Percentiles rank a stretch among this genome's conserved stretches.
Evolutionary conservation across 2,113 vertebrate species (phyloP).

Genomic region (Peromyscus leucopus): DNA sequence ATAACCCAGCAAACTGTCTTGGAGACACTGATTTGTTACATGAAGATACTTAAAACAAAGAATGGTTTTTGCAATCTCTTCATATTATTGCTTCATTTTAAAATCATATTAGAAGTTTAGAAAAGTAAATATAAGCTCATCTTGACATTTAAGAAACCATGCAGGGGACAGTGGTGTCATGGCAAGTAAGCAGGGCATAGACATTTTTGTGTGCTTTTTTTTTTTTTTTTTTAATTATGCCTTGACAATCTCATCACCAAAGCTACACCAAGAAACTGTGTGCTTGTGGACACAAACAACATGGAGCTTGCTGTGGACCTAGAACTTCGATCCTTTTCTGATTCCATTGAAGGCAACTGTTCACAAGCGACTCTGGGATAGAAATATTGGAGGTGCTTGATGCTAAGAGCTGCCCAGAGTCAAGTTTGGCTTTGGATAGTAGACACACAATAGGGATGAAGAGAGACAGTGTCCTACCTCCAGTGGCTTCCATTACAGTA

Average conservation of each 20-base stretch:
- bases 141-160: neutral
- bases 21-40: slow-evolving; percentile 49
- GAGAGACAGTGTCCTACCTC: neutral
- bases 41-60: neutral
- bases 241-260: neutral
- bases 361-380: too few species aligned
- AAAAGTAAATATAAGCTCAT: neutral
- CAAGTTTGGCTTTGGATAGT: neutral
- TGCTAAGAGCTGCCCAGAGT: neutral
- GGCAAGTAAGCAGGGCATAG: neutral
- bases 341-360: fast-evolving
- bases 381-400: neutral
- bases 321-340: neutral
- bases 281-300: neutral
- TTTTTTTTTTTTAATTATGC: neutral
- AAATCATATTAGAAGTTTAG: slow-evolving; percentile 6
- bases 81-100: neutral
- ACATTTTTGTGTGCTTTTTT: neutral
- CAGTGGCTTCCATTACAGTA: neutral
- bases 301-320: neutral
- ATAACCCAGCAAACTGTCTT: slow-evolving; percentile 12
- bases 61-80: slow-evolving; percentile 31
- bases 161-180: neutral
- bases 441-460: neutral
- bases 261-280: neutral